Base-by-base conservation (phyloP, 2,888 invertebrate genomes). In the Bembecia ichneumoniformis region DNA sequence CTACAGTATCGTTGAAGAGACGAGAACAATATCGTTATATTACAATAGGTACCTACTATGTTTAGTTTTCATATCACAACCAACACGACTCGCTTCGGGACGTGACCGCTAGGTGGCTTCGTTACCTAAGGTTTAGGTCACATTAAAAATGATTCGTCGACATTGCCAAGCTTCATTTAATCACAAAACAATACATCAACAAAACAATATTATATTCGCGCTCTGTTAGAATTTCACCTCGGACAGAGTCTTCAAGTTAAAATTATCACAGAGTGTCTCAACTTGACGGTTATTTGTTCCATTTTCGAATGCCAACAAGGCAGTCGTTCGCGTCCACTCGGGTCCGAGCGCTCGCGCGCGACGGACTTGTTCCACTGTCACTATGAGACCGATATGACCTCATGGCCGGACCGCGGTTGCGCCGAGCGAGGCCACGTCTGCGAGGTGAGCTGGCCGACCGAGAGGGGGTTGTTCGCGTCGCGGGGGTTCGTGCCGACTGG, bases 401-500 rank as follows among this genome's bases (percentile, higher is more conserved):
- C 86, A 65, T 86, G 86, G 0, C 66, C 62, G 47, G 82, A 77
- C 46, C 82, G 62, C 17, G 82, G 49, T 53, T 77, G 74, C 9
- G 83, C 73, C 43, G 84, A 71, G 7, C 87, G 69, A 0, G 86
- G 83, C 87, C 87, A 83, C 36, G 74, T 72, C 60, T 93, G 93
- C 62, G 94, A 94, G 54, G 95, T 96, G 61, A 96, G 88, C 82
- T 96, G 96, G 68, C 96, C 96, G 52, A 96, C 95, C 77, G 95
- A 96, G 44, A 96, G 88, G 51, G 96, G 96, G 88, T 96, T 96
- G 87, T 96, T 96, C 58, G 94, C 93, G 86, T 96, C 96, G 63
- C 95, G 92, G 43, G 96, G 96, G 84, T 96, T 96, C 46, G 96
- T 95, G 53, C 96, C 96, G 51, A 96, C 95, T 43, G 96, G 96